Base-by-base conservation (phyloP, 2,888 invertebrate genomes). In the Rotaria magnacalcarata region DNA sequence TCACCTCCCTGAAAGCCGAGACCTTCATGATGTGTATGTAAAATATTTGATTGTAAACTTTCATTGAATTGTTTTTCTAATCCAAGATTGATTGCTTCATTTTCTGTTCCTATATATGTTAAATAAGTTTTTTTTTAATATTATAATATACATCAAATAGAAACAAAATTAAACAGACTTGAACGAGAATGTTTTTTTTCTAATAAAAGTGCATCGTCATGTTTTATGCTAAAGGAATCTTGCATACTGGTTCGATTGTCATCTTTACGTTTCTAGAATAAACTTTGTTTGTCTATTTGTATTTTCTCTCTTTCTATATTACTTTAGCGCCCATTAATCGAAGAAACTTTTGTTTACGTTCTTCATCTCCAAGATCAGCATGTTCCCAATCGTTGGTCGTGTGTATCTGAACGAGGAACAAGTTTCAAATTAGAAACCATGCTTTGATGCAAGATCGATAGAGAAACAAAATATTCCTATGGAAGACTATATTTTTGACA, bases 281-380 rank as follows among this genome's bases (percentile, higher is more conserved):
- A 34, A 54, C 5, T 54, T 52, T 52, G 3, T 21, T 54, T 54
- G 3, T 54, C 14, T 67, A 34, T 16, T 14, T 5, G n/a, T 84
- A 24, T 50, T 54, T n/a, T 34, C 3, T 54, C 11, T 19, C 7
- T 41, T 41, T 75, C 21, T 75, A 7, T n/a, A 75, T 85, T 88
- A 90, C 91, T 89, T 91, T 91, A 75, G 91, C 91, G 47, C 91
- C 91, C 91, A 91, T 91, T 19, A 91, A 88, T 86, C 89, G 88
- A 2, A 91, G 88, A 87, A 91, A 91, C 87, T 91, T 91, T 84
- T 89, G 88, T 86, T 90, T 90, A 80, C 91, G 87, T 16, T 89
- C 88, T 86, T 89, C 89, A 88, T 90, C 90, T 41, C 90, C 91
- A 50, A 91, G 88, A 87, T 91, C 89, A 14, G 89, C 91, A 84